Evolutionary conservation across 2,888 invertebrate genomes (phyloP), one percentile per base, ranked within the genome.

Genomic region (Erebia epiphron): DNA sequence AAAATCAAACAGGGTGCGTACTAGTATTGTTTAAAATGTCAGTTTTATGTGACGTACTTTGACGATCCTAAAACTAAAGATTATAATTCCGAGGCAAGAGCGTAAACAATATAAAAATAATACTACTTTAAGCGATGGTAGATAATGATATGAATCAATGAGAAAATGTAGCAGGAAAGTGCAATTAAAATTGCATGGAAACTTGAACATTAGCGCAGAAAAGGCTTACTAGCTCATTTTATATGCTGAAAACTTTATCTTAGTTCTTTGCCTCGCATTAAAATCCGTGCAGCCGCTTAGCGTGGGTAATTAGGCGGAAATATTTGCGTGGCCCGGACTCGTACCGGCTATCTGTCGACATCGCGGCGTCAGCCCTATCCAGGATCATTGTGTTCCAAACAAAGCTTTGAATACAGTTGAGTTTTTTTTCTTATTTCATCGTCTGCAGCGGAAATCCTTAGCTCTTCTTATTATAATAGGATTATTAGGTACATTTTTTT

Each of bases 271-370:
- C n/a, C 26, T 49, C 13, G 69, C 13, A 41, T 72, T 73, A 67
- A 74, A 74, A 70, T 66, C 72, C 72, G 69, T 68, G 70, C 72
- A 65, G 78, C 73, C 76, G 77, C 76, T 82, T 81, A 84, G 80
- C 81, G 80, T 75, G 75, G 79, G 85, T 88, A 90, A 90, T 90
- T 89, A 90, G 85, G 76, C 78, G 80, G 81, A 83, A 85, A 85
- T 86, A 88, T 89, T 87, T 83, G 84, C 85, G 74, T 79, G 78
- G 79, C 76, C 81, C 73, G 79, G 74, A 81, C 76, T 86, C 82
- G 84, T 86, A 85, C 82, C 76, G 67, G 77, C 84, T 88, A 91
- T 90, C 90, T 76, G 78, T 79, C 86, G 87, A 75, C 89, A 90
- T 90, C 89, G 80, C 78, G 88, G 86, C 87, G 90, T 78, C 86